Evolutionary conservation across 2,888 invertebrate species (phyloP).

Genomic region (Parthenolecanium corni): DNA sequence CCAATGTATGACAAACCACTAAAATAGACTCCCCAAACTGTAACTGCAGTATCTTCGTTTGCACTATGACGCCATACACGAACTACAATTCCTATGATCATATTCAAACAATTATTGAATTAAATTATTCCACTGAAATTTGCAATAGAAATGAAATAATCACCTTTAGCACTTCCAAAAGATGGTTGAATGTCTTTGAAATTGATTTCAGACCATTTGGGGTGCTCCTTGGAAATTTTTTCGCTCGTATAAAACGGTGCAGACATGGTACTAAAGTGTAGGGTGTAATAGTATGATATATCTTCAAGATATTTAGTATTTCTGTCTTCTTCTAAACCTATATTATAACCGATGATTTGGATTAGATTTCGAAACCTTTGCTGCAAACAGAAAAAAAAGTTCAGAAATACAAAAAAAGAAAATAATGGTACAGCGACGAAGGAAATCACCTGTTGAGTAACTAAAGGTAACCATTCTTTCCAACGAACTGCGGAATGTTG

Average conservation of each 20-base stretch:
- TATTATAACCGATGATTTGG: slow-evolving; percentile 58
- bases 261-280: slow-evolving; percentile 68
- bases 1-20: slow-evolving; percentile 68
- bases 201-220: slow-evolving; percentile 72
- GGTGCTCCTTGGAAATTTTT: slow-evolving; percentile 54
- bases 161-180: slow-evolving; percentile 36
- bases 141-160: too few relatives aligned
- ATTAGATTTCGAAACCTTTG: slow-evolving; percentile 65
- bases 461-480: slow-evolving; percentile 67
- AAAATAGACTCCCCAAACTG: slow-evolving; percentile 76
- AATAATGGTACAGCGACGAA: not conserved
- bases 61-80: slow-evolving; percentile 41
- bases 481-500: slow-evolving; percentile 44
- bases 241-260: slow-evolving; percentile 77
- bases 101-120: not conserved
- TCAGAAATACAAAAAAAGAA: not conserved
- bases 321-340: slow-evolving; percentile 41
- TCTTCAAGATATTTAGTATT: slow-evolving; percentile 36
- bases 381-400: slow-evolving; percentile 39
- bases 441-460: slow-evolving; percentile 61
- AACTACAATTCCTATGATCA: slow-evolving; percentile 39
- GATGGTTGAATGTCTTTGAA: slow-evolving; percentile 34
- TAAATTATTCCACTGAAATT: too few relatives aligned
- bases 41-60: slow-evolving; percentile 36
- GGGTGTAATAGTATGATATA: slow-evolving; percentile 61